Conservation (phyloP, 1,140 invertebrate species). For the Thalassaphorura encarpata region DNA sequence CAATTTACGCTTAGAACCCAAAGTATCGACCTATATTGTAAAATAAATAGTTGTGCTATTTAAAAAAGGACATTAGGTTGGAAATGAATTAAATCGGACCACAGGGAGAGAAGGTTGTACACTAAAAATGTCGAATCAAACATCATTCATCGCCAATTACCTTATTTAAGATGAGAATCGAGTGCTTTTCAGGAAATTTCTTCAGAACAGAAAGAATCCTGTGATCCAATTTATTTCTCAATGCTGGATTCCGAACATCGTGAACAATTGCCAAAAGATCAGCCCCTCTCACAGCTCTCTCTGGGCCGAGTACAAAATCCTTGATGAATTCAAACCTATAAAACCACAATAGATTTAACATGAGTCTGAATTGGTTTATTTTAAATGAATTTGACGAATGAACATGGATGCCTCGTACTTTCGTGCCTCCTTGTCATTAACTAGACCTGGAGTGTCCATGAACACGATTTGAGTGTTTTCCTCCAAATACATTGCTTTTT, state of each 20-base stretch:
- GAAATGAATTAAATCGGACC: too few relatives aligned
- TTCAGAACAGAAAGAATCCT: conserved; percentile 59
- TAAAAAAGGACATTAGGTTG: not conserved
- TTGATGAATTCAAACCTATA: conserved; percentile 42
- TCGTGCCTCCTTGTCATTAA: conserved; percentile 52
- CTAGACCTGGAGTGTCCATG: conserved; percentile 74
- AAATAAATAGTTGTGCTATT: conserved; percentile 2
- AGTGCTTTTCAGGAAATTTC: conserved; percentile 50
- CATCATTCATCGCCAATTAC: conserved; percentile 39
- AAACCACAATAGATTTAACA: not conserved
- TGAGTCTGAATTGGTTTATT: not conserved
- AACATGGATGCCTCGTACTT: conserved; percentile 40
- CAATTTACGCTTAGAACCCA: conserved; percentile 64
- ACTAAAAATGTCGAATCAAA: too few relatives aligned
- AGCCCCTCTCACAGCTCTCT: conserved; percentile 54
- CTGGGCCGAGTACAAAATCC: conserved; percentile 53
- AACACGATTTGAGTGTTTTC: conserved; percentile 75
- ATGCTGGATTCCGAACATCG: conserved; percentile 63
- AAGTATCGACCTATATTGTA: conserved; percentile 56
- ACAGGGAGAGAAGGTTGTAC: too few relatives aligned
- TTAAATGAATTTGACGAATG: not conserved
- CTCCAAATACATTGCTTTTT: conserved; percentile 58
- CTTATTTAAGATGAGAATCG: conserved; percentile 81
- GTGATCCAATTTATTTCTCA: conserved; percentile 52
- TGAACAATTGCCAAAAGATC: conserved; percentile 77